phyloP scores from a whole-genome alignment of 2,113 vertebrate genomes.

The Geococcyx californianus region DNA sequence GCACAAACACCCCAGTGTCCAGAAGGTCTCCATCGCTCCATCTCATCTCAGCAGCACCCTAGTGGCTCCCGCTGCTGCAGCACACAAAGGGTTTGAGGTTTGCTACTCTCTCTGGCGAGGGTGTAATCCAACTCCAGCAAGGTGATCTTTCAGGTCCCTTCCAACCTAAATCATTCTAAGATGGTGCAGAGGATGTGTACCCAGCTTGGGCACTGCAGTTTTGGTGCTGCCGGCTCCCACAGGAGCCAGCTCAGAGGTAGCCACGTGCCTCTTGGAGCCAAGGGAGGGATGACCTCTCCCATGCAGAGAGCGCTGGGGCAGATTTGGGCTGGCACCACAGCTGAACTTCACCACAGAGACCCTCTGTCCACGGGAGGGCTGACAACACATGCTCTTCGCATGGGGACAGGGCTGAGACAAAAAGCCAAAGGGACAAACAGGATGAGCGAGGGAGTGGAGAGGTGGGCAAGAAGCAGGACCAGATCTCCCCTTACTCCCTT shows the following conservation, averaged over 20 bases:
- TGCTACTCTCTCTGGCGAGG: neutral
- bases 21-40: rapidly evolving
- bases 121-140: neutral
- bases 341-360: neutral
- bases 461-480: neutral
- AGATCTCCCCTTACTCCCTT: rapidly evolving
- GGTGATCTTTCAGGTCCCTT: neutral
- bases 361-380: rapidly evolving
- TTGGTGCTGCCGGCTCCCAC: neutral
- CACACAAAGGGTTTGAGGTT: neutral
- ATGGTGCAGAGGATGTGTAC: too few species aligned
- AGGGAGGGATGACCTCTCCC: neutral
- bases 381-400: too few species aligned
- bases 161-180: too few species aligned
- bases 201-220: neutral
- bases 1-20: rapidly evolving
- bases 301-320: neutral
- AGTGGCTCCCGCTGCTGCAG: rapidly evolving
- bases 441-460: neutral
- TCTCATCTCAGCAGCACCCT: neutral
- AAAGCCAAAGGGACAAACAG: neutral
- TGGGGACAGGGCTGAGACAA: neutral
- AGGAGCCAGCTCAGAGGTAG: neutral
- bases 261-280: rapidly evolving
- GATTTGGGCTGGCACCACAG: neutral